Evolutionary conservation across 2,888 invertebrate genomes (phyloP).

Genomic region (Anaspis maculata): DNA sequence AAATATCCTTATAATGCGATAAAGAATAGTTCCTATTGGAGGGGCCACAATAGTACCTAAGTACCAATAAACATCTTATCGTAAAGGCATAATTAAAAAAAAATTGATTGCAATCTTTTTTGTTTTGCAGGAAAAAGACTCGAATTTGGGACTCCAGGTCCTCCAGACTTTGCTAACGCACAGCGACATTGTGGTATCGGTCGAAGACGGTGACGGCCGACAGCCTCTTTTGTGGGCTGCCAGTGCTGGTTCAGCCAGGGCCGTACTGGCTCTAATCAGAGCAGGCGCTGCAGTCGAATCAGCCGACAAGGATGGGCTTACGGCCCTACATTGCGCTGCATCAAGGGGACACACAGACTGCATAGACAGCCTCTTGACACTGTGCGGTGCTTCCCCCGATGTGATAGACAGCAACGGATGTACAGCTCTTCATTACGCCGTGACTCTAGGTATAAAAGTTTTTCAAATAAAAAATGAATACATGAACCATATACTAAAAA

Average conservation of each 20-base stretch:
- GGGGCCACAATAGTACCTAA: too few species aligned
- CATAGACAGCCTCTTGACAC: slow-evolving; percentile 75
- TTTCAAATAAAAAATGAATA: too few species aligned
- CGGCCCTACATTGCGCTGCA: slow-evolving; percentile 94
- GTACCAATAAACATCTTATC: neutral
- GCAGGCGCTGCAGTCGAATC: slow-evolving; percentile 78
- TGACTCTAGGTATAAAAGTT: slow-evolving; percentile 73
- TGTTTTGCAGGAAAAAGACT: slow-evolving; percentile 26
- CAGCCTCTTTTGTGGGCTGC: slow-evolving; percentile 97
- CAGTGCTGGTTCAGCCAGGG: slow-evolving; percentile 90
- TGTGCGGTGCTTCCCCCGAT: slow-evolving; percentile 85
- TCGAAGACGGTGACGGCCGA: slow-evolving; percentile 84
- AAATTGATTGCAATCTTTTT: neutral
- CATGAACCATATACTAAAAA: too few species aligned
- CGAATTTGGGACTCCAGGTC: slow-evolving; percentile 65
- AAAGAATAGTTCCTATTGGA: too few species aligned
- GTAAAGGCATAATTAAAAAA: slow-evolving; percentile 2
- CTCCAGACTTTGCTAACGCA: slow-evolving; percentile 68
- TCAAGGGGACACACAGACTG: slow-evolving; percentile 92
- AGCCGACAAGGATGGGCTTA: slow-evolving; percentile 86
- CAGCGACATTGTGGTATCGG: slow-evolving; percentile 73
- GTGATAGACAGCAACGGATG: slow-evolving; percentile 90
- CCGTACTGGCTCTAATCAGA: slow-evolving; percentile 79
- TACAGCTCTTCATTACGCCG: slow-evolving; percentile 93
- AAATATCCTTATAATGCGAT: too few species aligned